These are phyloP conservation scores for Patiria pectinifera DNA, from an alignment of 53 echinoderm and acorn worm species.

Conservation along the genomic window DNA sequence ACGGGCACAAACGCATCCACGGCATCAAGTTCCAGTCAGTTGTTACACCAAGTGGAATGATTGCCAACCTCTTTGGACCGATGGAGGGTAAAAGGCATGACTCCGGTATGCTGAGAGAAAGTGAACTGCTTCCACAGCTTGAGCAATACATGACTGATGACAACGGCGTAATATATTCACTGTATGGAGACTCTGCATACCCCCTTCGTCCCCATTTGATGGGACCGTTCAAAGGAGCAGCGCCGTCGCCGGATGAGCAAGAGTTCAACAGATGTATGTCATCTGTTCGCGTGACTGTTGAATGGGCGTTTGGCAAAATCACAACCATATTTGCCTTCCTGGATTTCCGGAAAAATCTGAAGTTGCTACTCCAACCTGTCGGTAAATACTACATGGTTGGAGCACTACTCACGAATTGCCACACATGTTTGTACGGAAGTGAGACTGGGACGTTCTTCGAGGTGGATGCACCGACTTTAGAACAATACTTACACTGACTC, in stretches of 20 bases:
- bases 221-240: background rate
- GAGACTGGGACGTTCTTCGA: background rate
- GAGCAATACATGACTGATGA: too few relatives aligned
- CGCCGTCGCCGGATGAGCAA: background rate
- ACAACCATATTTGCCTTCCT: conserved; percentile 17
- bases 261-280: background rate
- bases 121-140: conserved; percentile 54
- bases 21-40: conserved; percentile 66
- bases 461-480: too few relatives aligned
- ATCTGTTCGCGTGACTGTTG: background rate
- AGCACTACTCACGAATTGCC: conserved; percentile 33
- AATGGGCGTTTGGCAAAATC: conserved; percentile 38
- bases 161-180: background rate
- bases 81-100: conserved; percentile 66
- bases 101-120: conserved; percentile 51
- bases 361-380: conserved; percentile 35
- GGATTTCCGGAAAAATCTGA: conserved; percentile 48
- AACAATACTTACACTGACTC: too few relatives aligned
- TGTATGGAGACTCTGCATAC: background rate
- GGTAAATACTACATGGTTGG: conserved; percentile 38
- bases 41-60: conserved; percentile 66
- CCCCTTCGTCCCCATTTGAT: background rate
- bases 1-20: conserved; percentile 72
- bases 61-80: conserved; percentile 64
- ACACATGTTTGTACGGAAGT: conserved; percentile 45